phyloP scores from a whole-genome alignment of 2,888 invertebrate genomes.

The Yponomeuta sedellus region DNA sequence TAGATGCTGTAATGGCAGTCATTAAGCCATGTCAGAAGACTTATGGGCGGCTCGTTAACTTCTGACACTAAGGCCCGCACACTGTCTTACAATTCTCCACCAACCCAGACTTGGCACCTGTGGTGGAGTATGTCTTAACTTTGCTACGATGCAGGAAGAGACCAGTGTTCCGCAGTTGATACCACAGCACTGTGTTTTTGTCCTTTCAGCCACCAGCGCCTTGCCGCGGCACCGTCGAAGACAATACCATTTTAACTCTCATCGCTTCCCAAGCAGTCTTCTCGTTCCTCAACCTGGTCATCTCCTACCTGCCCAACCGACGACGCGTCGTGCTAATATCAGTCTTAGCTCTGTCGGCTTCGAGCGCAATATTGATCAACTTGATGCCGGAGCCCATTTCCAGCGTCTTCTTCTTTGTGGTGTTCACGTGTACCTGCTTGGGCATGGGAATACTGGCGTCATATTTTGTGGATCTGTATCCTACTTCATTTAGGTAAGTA shows the following conservation, averaged over 20 bases:
- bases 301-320: constrained; percentile 70
- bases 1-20: too few species aligned
- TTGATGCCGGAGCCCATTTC: constrained; percentile 59
- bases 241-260: constrained; percentile 78
- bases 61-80: too few species aligned
- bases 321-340: constrained; percentile 70
- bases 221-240: constrained; percentile 74
- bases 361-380: constrained; percentile 65
- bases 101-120: too few species aligned
- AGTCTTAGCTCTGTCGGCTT: constrained; percentile 67
- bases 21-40: too few species aligned
- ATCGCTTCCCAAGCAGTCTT: constrained; percentile 80
- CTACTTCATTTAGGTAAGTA: constrained; percentile 59
- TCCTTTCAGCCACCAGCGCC: constrained; percentile 47
- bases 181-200: too few species aligned
- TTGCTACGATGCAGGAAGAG: too few species aligned
- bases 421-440: constrained; percentile 60
- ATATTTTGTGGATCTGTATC: constrained; percentile 64
- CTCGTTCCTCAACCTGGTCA: constrained; percentile 76
- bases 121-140: too few species aligned
- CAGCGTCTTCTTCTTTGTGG: constrained; percentile 57
- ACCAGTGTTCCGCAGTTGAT: too few species aligned
- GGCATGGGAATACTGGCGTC: constrained; percentile 66
- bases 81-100: too few species aligned
- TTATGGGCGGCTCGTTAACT: too few species aligned